These are phyloP conservation scores for Pangasius macronema DNA, from an alignment of 2,797 vertebrate species.

Conservation along the genomic window DNA sequence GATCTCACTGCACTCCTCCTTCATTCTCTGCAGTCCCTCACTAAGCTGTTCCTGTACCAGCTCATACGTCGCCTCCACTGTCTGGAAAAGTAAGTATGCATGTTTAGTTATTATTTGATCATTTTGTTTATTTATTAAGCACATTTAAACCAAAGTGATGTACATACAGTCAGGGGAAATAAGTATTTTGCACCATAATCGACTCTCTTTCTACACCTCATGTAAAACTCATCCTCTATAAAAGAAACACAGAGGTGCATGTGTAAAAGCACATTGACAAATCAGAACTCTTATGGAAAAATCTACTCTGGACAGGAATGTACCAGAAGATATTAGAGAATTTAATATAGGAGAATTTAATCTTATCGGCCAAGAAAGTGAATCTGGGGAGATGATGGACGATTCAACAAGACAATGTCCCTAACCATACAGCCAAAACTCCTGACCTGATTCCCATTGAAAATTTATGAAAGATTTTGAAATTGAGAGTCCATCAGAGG, in stretches of 20 bases:
- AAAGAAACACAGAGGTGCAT: background rate
- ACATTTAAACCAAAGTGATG: background rate
- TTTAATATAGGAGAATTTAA: background rate
- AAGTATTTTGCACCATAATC: background rate
- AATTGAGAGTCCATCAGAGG: background rate
- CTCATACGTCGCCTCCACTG: conserved; percentile 76
- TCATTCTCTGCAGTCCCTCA: conserved; percentile 73
- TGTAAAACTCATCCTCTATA: background rate
- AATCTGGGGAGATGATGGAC: background rate
- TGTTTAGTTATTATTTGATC: background rate
- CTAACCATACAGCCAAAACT: background rate
- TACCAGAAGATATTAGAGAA: background rate
- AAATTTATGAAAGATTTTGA: background rate
- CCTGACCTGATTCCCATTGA: background rate
- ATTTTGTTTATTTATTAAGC: background rate
- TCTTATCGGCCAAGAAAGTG: background rate
- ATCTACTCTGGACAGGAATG: background rate
- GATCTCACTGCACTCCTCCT: conserved; percentile 76
- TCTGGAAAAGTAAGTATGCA: conserved; percentile 60
- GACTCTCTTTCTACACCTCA: background rate
- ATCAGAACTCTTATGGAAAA: background rate
- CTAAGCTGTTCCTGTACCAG: conserved; percentile 78
- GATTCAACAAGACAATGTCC: background rate
- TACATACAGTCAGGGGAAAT: background rate
- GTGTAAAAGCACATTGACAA: no score